Evolutionary conservation across 1,140 invertebrate genomes (phyloP), one percentile per base, ranked within the genome.

Genomic region (Drosophila nikananu): DNA sequence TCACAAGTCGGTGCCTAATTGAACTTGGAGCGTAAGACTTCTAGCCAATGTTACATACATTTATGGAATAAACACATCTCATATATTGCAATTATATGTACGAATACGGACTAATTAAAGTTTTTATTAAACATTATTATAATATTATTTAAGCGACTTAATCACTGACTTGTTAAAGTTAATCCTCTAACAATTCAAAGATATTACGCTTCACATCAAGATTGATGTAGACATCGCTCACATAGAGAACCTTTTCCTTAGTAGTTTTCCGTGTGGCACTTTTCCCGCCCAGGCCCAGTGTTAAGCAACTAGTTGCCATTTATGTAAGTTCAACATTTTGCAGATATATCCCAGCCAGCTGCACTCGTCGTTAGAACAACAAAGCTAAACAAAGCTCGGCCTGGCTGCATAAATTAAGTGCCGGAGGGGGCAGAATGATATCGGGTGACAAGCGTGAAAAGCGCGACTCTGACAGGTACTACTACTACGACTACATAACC

Each of bases 371-470:
- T 62, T 41, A 67, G 62, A 77, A 67, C 44, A 60, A 60, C 73
- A 27, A 77, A 60, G 44, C 57, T 17, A 48, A 62, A 86, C 78
- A 75, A 75, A 80, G 71, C 62, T 30, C 52, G 30, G 46, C 62
- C 44, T 66, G 77, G 72, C 68, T 83, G 84, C 80, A 86, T 83
- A 89, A 80, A 83, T 86, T 86, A 86, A 76, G 77, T 60, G 70
- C 30, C 60, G 44, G 49, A 49, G 39, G 54, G 48, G 64, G 41
- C 66, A 70, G 79, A 75, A 83, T 72, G 86, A 84, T 90, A 90
- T 89, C 86, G 72, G 80, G 82, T 89, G 84, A 89, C 84, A 90
- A 84, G 86, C 84, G 81, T 90, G 86, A 78, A 90, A 81, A 81
- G 55, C 54, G 70, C 51, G 37, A 63, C 51, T 65, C 75, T 71